Percentiles rank a stretch among this genome's conserved stretches.
Conservation (phyloP, 2,797 vertebrate species). For the Rhabdomys pumilio region DNA sequence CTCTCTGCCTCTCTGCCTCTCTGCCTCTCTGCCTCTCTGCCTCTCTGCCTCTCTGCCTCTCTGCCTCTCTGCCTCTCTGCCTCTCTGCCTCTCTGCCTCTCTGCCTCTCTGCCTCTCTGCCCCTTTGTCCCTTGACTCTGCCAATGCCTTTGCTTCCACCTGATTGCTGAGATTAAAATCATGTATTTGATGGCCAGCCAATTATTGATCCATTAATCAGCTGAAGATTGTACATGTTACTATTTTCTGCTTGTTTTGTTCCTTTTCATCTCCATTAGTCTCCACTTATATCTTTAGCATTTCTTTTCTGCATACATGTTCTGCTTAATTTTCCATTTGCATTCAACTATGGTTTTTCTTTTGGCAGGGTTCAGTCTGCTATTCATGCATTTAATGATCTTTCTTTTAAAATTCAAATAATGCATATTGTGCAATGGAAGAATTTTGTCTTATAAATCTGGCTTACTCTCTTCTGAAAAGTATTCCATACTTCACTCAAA, state of each 20-base stretch:
- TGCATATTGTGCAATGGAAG: not conserved
- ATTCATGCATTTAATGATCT: not conserved
- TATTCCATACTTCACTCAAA: not conserved
- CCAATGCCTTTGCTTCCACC: not conserved
- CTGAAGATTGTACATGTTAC: not conserved
- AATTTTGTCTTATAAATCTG: not conserved
- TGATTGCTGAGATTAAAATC: not conserved
- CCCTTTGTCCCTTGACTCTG: not conserved
- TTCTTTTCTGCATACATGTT: not conserved
- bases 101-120: not conserved
- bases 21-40: not conserved
- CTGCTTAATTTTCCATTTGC: not conserved
- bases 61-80: too few relatives aligned
- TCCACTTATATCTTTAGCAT: slow-evolving; percentile 6
- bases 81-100: not conserved
- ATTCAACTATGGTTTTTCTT: not conserved
- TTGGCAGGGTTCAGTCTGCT: not conserved
- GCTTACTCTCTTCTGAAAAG: not conserved
- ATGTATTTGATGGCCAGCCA: not conserved
- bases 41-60: too few relatives aligned
- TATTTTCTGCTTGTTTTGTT: slow-evolving; percentile 41
- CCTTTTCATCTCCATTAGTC: not conserved
- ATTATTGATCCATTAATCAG: not conserved
- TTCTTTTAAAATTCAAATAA: not conserved
- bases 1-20: not conserved